Percentiles rank a stretch among this genome's conserved stretches.
Conservation (phyloP, 2,113 vertebrate species). For the Hucho hucho region DNA sequence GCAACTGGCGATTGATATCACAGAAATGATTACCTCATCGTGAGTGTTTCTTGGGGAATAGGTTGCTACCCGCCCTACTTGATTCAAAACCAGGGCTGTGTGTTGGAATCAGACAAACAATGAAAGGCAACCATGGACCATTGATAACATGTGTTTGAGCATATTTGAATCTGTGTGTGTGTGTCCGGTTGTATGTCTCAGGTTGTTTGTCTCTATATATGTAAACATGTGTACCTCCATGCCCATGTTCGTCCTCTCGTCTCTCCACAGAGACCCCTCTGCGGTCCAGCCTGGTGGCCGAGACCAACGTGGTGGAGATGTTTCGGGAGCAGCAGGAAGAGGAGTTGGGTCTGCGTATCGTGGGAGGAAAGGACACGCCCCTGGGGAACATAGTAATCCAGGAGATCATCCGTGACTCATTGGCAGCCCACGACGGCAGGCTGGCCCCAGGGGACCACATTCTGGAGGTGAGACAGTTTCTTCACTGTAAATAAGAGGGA, state of each 20-base stretch:
- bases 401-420: constrained; percentile 82
- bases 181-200: not conserved
- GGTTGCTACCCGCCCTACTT: not conserved
- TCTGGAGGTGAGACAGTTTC: constrained; percentile 77
- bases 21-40: constrained; percentile 14
- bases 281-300: constrained; percentile 85
- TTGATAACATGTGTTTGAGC: not conserved
- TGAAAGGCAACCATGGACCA: too few species aligned
- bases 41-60: constrained; percentile 4
- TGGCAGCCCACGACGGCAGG: constrained; percentile 79
- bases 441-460: constrained; percentile 91
- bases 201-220: not conserved
- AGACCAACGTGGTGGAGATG: constrained; percentile 82
- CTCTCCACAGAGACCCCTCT: constrained; percentile 75
- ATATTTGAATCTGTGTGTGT: not conserved
- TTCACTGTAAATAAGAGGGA: not conserved
- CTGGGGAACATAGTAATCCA: constrained; percentile 90
- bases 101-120: not conserved
- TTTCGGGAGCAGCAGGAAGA: constrained; percentile 81
- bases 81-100: not conserved
- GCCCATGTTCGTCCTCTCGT: not conserved
- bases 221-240: constrained; percentile 37
- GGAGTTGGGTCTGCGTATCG: constrained; percentile 85
- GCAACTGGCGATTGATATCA: constrained; percentile 17
- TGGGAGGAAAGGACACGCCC: constrained; percentile 90